Conservation (phyloP, 2,888 invertebrate species). For the Nomada ruficornis region DNA sequence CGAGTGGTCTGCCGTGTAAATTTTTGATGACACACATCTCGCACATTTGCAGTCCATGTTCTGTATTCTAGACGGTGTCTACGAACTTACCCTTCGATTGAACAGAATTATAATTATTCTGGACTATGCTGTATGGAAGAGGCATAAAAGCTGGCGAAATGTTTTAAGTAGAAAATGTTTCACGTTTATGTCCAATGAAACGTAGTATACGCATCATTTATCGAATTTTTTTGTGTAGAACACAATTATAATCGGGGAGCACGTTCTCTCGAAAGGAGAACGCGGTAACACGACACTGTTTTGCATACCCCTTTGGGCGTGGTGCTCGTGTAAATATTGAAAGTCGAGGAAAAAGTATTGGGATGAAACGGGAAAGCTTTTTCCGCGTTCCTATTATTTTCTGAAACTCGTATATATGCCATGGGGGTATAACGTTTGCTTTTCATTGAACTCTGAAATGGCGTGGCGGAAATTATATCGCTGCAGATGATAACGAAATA, state of each 20-base stretch:
- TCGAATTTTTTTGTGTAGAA: not conserved
- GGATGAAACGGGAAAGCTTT: not conserved
- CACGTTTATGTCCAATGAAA: too few relatives aligned
- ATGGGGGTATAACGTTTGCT: not conserved
- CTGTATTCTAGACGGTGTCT: not conserved
- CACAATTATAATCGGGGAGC: too few relatives aligned
- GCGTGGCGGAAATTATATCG: too few relatives aligned
- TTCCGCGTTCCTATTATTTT: not conserved
- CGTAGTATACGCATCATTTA: not conserved
- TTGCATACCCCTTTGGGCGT: too few relatives aligned
- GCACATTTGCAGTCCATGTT: not conserved
- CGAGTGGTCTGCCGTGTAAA: constrained; percentile 47
- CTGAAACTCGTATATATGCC: not conserved
- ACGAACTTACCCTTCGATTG: not conserved
- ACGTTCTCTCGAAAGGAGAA: too few relatives aligned
- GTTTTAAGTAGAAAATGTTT: too few relatives aligned
- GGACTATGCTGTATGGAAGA: too few relatives aligned
- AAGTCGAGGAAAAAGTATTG: not conserved
- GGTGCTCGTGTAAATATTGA: too few relatives aligned
- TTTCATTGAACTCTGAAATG: not conserved
- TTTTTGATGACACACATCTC: constrained; percentile 47
- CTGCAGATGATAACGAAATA: too few relatives aligned
- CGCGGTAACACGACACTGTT: too few relatives aligned
- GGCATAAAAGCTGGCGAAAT: too few relatives aligned
- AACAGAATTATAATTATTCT: not conserved